Conservation (phyloP, 2,888 invertebrate genomes). For the Melikaiella ostensackeni region DNA sequence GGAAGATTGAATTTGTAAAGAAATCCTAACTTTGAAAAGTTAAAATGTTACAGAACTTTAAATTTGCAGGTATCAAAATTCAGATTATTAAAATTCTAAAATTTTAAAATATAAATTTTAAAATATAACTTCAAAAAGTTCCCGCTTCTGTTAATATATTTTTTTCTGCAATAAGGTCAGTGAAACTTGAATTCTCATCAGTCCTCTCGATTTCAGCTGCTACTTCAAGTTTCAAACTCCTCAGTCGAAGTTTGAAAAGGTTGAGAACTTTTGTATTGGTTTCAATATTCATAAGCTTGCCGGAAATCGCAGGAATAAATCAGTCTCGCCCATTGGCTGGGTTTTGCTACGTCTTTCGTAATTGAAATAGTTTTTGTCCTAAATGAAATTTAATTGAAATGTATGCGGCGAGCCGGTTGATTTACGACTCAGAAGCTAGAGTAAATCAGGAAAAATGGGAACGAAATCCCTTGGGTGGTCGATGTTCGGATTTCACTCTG, state of each 20-base stretch:
- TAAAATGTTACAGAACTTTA: too few relatives aligned
- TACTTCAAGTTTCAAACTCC: constrained; percentile 19
- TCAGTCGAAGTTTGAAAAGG: constrained; percentile 4
- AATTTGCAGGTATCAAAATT: too few relatives aligned
- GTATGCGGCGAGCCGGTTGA: neutral
- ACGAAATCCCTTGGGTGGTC: neutral
- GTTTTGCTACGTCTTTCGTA: neutral
- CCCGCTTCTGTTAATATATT: neutral
- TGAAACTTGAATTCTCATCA: neutral
- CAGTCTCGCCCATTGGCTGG: constrained; percentile 12
- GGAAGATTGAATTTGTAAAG: too few relatives aligned
- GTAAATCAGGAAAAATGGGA: neutral
- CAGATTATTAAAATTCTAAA: too few relatives aligned
- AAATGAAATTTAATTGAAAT: constrained; percentile 21
- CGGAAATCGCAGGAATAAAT: constrained; percentile 19
- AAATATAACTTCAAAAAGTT: too few relatives aligned
- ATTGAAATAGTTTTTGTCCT: constrained; percentile 33
- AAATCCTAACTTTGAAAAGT: too few relatives aligned
- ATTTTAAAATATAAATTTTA: too few relatives aligned
- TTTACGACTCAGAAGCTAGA: neutral
- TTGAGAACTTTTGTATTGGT: constrained; percentile 25
- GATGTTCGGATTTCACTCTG: neutral
- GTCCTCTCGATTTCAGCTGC: neutral
- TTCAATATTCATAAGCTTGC: constrained; percentile 25
- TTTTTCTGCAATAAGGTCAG: neutral